These are phyloP conservation scores for Sciurus niger DNA, from an alignment of 2,113 vertebrate genomes.

Conservation along the genomic window DNA sequence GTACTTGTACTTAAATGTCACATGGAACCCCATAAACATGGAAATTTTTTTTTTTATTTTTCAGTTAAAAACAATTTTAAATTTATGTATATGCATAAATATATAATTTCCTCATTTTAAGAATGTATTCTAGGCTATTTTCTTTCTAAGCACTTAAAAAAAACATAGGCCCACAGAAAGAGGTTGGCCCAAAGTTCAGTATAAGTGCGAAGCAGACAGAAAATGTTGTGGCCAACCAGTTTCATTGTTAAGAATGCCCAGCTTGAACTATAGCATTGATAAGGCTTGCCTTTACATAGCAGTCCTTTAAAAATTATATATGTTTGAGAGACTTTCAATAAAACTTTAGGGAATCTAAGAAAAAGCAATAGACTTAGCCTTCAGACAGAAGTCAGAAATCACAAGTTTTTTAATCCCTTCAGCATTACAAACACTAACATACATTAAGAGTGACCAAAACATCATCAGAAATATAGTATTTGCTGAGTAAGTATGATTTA, in stretches of 20 bases:
- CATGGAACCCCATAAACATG: background rate
- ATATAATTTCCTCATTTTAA: background rate
- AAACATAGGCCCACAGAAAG: background rate
- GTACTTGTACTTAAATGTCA: background rate
- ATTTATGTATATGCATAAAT: too few relatives aligned
- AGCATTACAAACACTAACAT: background rate
- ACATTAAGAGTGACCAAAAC: background rate
- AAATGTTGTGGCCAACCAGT: background rate
- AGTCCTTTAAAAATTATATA: background rate
- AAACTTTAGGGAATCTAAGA: background rate
- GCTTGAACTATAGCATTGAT: background rate
- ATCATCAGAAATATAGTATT: background rate
- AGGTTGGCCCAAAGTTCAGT: background rate
- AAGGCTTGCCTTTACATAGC: background rate
- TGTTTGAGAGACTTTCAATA: background rate
- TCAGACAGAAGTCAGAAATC: background rate
- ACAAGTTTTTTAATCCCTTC: background rate
- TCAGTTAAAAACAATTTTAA: background rate
- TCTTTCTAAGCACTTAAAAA: constrained; percentile 11
- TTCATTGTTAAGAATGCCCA: background rate
- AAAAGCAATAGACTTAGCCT: background rate
- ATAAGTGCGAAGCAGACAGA: background rate
- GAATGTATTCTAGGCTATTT: background rate
- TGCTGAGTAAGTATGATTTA: background rate
- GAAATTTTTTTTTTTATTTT: background rate